Evolutionary conservation across 1,140 invertebrate species (phyloP).

Genomic region (Solenopsis fugax): DNA sequence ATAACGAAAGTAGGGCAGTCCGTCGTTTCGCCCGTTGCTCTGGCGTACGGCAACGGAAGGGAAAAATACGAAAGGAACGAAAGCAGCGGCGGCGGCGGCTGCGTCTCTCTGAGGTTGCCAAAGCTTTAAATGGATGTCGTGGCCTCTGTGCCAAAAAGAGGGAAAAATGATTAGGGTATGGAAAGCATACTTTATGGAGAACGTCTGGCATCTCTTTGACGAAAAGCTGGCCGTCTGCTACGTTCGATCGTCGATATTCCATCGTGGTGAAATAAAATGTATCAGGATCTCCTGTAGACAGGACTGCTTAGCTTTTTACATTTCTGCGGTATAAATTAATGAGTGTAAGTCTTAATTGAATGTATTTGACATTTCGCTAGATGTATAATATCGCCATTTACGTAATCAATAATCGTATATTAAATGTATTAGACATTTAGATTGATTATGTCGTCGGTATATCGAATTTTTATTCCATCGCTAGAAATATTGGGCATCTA

Average conservation of each 20-base stretch:
- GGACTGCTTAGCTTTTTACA: not conserved
- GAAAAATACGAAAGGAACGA: slow-evolving; percentile 58
- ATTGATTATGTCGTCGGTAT: not conserved
- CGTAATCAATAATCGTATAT: not conserved
- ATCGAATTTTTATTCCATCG: not conserved
- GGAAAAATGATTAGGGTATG: slow-evolving; percentile 51
- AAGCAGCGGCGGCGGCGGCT: not conserved
- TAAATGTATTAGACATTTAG: not conserved
- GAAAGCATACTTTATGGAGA: slow-evolving; percentile 36
- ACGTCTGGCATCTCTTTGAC: slow-evolving; percentile 18
- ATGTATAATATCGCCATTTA: not conserved
- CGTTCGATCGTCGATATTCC: slow-evolving; percentile 1
- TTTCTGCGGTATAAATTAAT: not conserved
- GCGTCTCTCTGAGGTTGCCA: slow-evolving; percentile 33
- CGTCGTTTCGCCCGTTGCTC: slow-evolving; percentile 41
- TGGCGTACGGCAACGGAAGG: slow-evolving; percentile 16
- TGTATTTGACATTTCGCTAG: not conserved
- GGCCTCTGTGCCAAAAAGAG: slow-evolving; percentile 36
- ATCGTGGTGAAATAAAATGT: not conserved
- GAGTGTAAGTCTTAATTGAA: not conserved
- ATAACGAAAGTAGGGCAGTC: slow-evolving; percentile 59
- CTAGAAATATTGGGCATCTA: not conserved
- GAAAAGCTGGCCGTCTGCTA: not conserved
- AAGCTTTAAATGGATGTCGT: slow-evolving; percentile 59
- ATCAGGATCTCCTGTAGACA: no score